Evolutionary conservation across 2,888 invertebrate genomes (phyloP), one percentile per base, ranked within the genome.

Genomic region (Chaetogeoica ovagalla): DNA sequence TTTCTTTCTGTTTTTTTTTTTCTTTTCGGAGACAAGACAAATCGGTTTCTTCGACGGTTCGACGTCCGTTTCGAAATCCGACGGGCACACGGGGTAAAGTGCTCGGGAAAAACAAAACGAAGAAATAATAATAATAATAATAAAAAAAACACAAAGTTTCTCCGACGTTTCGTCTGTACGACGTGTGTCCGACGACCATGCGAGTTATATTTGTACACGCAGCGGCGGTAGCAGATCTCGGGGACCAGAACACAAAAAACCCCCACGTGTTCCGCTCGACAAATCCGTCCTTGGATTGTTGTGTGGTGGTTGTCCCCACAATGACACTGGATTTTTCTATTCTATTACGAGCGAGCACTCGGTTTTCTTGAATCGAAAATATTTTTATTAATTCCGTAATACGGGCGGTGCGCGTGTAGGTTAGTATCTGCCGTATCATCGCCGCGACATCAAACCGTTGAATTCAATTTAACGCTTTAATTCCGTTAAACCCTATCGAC

Each of bases 391-490:
- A 30, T 30, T 30, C 30, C 4, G 2, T 30, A 30, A n/a, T n/a
- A n/a, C n/a, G n/a, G n/a, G n/a, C n/a, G n/a, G n/a, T n/a, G n/a
- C n/a, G n/a, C n/a, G n/a, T n/a, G n/a, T n/a, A n/a, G n/a, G n/a
- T n/a, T n/a, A n/a, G n/a, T n/a, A n/a, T n/a, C n/a, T n/a, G n/a
- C n/a, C n/a, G n/a, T n/a, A n/a, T n/a, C n/a, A n/a, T n/a, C n/a
- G 30, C 30, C 30, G 30, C 6, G 9, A 63, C 0, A 39, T 62
- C 63, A 7, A 70, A 23, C 63, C 77, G 57, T 79, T 79, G 77
- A 63, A 70, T 79, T 79, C 70, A 55, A 79, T 79, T 79, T 79
- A 79, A 79, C 77, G 77, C 77, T 79, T 62, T 71, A 57, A 79
- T 79, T 71, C n/a, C 3, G 70, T 79, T 70, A 79, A 77, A 79